Conservation (phyloP, 2,113 vertebrate genomes). For the Bagarius yarrelli region DNA sequence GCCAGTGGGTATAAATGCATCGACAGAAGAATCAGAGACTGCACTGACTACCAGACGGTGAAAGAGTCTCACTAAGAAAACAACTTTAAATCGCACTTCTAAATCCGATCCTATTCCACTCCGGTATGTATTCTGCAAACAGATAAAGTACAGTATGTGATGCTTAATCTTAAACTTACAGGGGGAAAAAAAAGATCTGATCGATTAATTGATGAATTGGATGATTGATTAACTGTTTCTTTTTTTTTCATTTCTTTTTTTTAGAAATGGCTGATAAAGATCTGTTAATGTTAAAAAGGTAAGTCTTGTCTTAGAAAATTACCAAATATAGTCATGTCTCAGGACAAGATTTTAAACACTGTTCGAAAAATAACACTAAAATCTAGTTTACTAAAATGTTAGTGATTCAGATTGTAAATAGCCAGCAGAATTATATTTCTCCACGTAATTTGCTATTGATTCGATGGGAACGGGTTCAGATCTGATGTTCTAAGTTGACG, state of each 20-base stretch:
- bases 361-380: too few species aligned
- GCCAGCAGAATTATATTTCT: too few species aligned
- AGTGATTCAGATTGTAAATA: too few species aligned
- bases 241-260: not conserved
- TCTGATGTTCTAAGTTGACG: not conserved
- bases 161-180: not conserved
- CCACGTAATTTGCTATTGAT: too few species aligned
- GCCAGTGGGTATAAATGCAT: not conserved
- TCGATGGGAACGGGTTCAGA: too few species aligned
- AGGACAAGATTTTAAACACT: too few species aligned
- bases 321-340: too few species aligned
- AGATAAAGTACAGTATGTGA: too few species aligned
- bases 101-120: not conserved
- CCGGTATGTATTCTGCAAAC: conserved; percentile 7
- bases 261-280: conserved; percentile 17
- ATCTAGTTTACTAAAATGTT: too few species aligned
- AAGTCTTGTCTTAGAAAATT: not conserved
- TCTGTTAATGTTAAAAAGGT: conserved; percentile 12
- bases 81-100: not conserved
- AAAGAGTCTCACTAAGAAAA: not conserved
- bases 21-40: not conserved
- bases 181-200: not conserved
- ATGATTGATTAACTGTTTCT: not conserved
- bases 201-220: not conserved
- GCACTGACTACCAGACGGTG: not conserved